Evolutionary conservation across 2,888 invertebrate species (phyloP).

Genomic region (Agonopterix arenella): DNA sequence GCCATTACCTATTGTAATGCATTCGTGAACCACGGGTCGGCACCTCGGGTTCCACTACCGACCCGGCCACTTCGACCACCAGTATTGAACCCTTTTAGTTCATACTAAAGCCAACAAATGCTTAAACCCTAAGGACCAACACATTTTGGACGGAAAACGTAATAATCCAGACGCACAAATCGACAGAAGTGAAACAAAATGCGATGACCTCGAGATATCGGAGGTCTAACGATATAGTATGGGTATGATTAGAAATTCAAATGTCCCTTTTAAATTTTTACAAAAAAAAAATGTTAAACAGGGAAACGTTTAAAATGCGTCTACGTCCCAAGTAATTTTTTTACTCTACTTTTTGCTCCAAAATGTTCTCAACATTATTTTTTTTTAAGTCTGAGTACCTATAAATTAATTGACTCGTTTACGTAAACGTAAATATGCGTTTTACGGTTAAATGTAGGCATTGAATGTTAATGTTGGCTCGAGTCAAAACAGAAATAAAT

Average conservation of each 20-base stretch:
- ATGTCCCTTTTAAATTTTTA: conserved; percentile 10
- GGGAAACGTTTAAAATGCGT: background rate
- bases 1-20: conserved; percentile 71
- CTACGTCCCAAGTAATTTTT: too few species aligned
- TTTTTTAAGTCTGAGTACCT: conserved; percentile 8
- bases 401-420: conserved; percentile 4
- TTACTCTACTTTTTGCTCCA: too few species aligned
- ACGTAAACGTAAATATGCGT: too few species aligned
- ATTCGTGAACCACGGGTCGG: conserved; percentile 56
- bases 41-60: conserved; percentile 38
- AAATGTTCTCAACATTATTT: too few species aligned
- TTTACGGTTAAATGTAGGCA: conserved; percentile 5
- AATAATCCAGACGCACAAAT: conserved; percentile 20
- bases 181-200: conserved; percentile 36
- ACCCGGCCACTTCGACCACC: conserved; percentile 31
- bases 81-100: conserved; percentile 18
- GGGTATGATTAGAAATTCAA: conserved; percentile 32
- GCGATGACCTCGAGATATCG: conserved; percentile 54
- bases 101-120: too few species aligned
- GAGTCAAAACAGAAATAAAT: background rate
- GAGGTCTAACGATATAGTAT: conserved; percentile 24
- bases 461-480: conserved; percentile 28
- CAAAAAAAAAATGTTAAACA: background rate
- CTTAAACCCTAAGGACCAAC: conserved; percentile 21
- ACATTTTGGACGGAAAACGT: conserved; percentile 29